Percentiles rank a stretch among this genome's conserved stretches.
Conservation (phyloP, 2,113 vertebrate species). For the Hymenochirus boettgeri region DNA sequence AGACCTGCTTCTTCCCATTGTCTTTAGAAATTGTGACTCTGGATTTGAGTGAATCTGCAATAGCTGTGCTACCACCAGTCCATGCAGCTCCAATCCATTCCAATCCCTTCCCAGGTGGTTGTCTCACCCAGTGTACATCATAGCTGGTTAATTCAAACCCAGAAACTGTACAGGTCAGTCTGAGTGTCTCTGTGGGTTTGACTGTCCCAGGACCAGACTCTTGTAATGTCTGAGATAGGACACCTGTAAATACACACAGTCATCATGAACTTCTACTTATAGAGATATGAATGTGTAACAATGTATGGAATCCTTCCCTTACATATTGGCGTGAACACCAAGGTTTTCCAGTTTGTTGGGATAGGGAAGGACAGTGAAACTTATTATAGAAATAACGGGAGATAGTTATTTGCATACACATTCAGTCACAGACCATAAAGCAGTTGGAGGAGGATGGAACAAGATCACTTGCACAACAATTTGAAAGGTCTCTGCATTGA, state of each 20-base stretch:
- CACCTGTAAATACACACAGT: not conserved
- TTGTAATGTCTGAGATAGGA: not conserved
- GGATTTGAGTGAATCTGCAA: not conserved
- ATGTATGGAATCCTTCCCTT: too few relatives aligned
- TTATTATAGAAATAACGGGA: too few relatives aligned
- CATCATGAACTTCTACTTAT: too few relatives aligned
- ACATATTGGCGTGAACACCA: too few relatives aligned
- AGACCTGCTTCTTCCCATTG: not conserved
- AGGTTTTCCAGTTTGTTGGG: too few relatives aligned
- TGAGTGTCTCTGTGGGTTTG: constrained; percentile 22
- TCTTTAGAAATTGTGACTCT: not conserved
- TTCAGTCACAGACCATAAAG: too few relatives aligned
- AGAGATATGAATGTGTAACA: too few relatives aligned
- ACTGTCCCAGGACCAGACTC: constrained; percentile 7
- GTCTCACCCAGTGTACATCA: constrained; percentile 4
- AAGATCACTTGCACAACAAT: too few relatives aligned
- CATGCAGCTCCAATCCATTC: constrained; percentile 3
- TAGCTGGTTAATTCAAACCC: constrained; percentile 15
- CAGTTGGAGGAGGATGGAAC: too few relatives aligned
- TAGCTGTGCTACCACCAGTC: not conserved
- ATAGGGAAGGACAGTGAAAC: too few relatives aligned
- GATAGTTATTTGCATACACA: too few relatives aligned
- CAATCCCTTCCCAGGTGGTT: constrained; percentile 9
- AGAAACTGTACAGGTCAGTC: constrained; percentile 5
- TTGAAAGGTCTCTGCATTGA: too few relatives aligned